Conservation (phyloP, 1,140 invertebrate genomes). For the Steinernema feltiae region DNA sequence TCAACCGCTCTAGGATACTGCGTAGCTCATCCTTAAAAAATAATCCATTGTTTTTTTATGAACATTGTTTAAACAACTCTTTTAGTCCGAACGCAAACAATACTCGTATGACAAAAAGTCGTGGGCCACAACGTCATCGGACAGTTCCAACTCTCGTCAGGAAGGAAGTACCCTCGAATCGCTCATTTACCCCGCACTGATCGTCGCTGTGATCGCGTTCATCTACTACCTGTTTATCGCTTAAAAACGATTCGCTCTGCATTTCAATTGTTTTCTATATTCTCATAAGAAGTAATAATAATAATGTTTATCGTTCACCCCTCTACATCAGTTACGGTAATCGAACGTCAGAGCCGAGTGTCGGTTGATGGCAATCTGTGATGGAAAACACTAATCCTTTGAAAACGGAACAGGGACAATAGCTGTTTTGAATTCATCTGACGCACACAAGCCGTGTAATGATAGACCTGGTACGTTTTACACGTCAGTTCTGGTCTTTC, state of each 20-base stretch:
- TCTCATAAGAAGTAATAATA: background rate
- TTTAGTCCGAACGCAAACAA: constrained; percentile 45
- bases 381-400: background rate
- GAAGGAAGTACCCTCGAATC: constrained; percentile 33
- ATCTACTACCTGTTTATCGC: constrained; percentile 50
- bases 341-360: no score
- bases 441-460: background rate
- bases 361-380: background rate
- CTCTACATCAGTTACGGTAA: no score
- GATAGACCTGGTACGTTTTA: background rate
- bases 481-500: background rate
- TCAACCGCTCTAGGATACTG: no score
- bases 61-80: constrained; percentile 28
- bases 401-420: background rate
- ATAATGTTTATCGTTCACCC: no score
- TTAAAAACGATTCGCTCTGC: background rate
- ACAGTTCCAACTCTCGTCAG: constrained; percentile 22
- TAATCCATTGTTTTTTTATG: background rate
- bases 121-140: constrained; percentile 17
- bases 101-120: constrained; percentile 55
- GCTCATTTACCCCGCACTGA: constrained; percentile 39
- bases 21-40: no score
- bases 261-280: background rate
- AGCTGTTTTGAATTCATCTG: background rate
- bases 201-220: constrained; percentile 42